phyloP scores from a whole-genome alignment of 1,140 invertebrate species.

The Rhyzopertha dominica region DNA sequence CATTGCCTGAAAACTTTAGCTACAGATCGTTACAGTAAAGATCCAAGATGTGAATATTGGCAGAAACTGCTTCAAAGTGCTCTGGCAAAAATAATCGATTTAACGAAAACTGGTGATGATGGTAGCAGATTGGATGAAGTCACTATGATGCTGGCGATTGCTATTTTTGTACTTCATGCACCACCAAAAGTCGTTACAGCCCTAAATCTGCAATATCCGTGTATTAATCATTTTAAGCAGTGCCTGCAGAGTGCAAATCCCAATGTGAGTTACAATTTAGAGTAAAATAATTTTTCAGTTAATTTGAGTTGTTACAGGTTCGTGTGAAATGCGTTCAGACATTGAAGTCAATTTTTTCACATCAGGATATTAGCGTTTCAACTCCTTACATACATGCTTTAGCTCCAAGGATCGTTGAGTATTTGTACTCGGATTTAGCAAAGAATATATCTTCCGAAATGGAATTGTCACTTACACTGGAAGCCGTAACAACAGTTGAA shows the following conservation, averaged over 20 bases:
- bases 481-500: conserved; percentile 67
- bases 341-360: conserved; percentile 67
- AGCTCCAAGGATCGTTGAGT: conserved; percentile 68
- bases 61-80: conserved; percentile 77
- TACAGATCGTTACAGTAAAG: conserved; percentile 59
- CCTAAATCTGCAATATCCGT: conserved; percentile 83
- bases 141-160: conserved; percentile 79
- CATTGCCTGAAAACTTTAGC: conserved; percentile 64
- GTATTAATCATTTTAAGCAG: conserved; percentile 87
- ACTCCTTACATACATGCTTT: conserved; percentile 78
- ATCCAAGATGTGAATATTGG: conserved; percentile 65
- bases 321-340: conserved; percentile 75
- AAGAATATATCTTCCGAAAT: conserved; percentile 54
- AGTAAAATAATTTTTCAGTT: conserved; percentile 1
- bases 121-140: conserved; percentile 77
- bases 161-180: conserved; percentile 80
- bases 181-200: conserved; percentile 69
- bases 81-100: conserved; percentile 80
- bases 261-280: conserved; percentile 57
- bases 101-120: conserved; percentile 76
- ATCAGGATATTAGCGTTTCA: conserved; percentile 62
- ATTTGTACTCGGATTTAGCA: conserved; percentile 59
- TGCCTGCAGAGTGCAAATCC: conserved; percentile 73
- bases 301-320: conserved; percentile 50
- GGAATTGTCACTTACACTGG: conserved; percentile 61